Evolutionary conservation across 2,888 invertebrate species (phyloP).

Genomic region (Drosophila pseudotakahashii): DNA sequence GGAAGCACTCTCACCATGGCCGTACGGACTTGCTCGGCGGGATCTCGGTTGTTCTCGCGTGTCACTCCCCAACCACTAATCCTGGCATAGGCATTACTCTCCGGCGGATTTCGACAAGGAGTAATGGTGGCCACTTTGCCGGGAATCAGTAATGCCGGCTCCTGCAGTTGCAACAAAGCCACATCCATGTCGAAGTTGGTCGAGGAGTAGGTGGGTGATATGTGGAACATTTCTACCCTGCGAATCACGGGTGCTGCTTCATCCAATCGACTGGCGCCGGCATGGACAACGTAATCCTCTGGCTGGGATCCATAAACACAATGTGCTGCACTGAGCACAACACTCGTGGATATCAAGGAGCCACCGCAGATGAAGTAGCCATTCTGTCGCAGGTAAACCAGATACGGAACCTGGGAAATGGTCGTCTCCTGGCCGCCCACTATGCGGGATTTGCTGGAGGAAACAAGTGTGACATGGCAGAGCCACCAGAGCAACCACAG

Average conservation of each 20-base stretch:
- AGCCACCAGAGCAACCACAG: constrained; percentile 30
- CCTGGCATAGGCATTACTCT: constrained; percentile 60
- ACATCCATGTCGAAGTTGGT: constrained; percentile 79
- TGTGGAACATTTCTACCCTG: constrained; percentile 47
- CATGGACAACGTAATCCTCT: constrained; percentile 64
- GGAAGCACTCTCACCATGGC: constrained; percentile 68
- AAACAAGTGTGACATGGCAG: constrained; percentile 2
- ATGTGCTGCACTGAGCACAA: constrained; percentile 81
- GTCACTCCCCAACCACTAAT: constrained; percentile 81
- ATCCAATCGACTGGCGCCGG: constrained; percentile 67
- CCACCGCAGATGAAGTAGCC: constrained; percentile 80
- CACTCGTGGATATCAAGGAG: constrained; percentile 68
- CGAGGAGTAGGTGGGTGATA: constrained; percentile 48
- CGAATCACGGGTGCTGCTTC: constrained; percentile 53
- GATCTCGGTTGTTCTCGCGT: constrained; percentile 54
- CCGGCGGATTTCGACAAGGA: constrained; percentile 55
- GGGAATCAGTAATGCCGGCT: constrained; percentile 17
- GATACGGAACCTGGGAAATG: constrained; percentile 74
- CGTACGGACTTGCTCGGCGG: constrained; percentile 72
- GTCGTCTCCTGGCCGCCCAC: constrained; percentile 71
- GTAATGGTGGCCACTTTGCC: constrained; percentile 62
- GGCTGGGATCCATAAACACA: constrained; percentile 67
- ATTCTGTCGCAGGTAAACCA: constrained; percentile 72
- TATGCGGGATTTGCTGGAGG: constrained; percentile 55
- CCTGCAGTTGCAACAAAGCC: constrained; percentile 68